Evolutionary conservation across 23 tunicate species (phyloP).

Genomic region (Ascidia mentula): DNA sequence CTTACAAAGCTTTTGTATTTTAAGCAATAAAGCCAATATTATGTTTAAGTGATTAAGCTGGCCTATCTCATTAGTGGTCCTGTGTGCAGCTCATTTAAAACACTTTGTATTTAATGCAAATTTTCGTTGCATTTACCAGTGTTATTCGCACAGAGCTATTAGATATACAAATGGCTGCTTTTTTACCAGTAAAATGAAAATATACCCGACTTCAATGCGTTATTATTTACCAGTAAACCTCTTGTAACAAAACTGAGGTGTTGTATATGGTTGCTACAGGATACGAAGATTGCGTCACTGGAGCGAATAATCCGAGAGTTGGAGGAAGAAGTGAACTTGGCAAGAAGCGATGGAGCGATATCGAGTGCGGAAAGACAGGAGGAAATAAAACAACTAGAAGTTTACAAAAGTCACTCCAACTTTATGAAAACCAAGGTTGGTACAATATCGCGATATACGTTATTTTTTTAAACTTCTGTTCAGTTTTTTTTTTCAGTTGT

Average conservation of each 20-base stretch:
- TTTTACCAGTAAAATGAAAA: neutral
- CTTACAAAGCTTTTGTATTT: neutral
- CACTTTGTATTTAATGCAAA: too few species aligned
- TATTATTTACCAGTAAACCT: too few species aligned
- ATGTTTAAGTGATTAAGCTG: too few species aligned
- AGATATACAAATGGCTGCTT: neutral
- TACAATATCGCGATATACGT: neutral
- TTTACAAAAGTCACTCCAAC: slow-evolving; percentile 63
- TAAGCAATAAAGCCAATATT: too few species aligned
- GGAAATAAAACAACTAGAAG: slow-evolving; percentile 69
- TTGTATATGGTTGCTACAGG: too few species aligned
- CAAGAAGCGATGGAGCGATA: slow-evolving; percentile 42
- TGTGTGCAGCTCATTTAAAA: too few species aligned
- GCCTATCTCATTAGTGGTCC: too few species aligned
- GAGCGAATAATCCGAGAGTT: slow-evolving; percentile 51
- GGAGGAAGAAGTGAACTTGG: slow-evolving; percentile 42
- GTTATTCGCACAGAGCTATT: too few species aligned
- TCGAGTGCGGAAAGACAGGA: slow-evolving; percentile 55
- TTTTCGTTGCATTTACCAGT: too few species aligned
- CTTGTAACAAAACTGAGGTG: neutral
- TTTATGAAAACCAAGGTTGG: slow-evolving; percentile 77
- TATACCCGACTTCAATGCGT: neutral
- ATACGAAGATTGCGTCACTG: slow-evolving; percentile 61
- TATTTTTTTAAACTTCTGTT: too few species aligned
- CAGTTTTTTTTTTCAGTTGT: too few species aligned